Evolutionary conservation across 2,797 vertebrate genomes (phyloP).

Genomic region (Lagocephalus sceleratus): DNA sequence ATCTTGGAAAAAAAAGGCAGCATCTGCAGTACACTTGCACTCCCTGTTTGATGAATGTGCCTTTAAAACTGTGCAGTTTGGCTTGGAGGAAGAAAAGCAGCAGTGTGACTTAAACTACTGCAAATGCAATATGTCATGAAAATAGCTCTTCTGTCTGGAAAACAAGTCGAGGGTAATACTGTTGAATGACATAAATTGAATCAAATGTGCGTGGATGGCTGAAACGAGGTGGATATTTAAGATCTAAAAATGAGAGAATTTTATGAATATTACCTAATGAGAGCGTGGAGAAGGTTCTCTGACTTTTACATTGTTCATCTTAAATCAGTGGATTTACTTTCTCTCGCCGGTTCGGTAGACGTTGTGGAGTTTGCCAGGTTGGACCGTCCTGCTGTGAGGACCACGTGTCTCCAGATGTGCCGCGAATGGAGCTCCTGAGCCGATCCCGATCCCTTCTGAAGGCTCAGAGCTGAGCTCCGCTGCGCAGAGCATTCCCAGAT

Average conservation of each 20-base stretch:
- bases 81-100: slow-evolving; percentile 78
- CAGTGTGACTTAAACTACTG: slow-evolving; percentile 74
- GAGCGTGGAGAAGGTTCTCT: not conserved
- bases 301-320: slow-evolving; percentile 16
- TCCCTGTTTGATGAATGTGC: slow-evolving; percentile 83
- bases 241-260: slow-evolving; percentile 19
- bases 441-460: slow-evolving; percentile 55
- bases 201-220: slow-evolving; percentile 45
- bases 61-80: slow-evolving; percentile 81
- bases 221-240: slow-evolving; percentile 47
- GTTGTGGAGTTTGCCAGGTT: slow-evolving; percentile 36
- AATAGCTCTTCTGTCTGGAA: slow-evolving; percentile 75
- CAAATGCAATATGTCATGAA: slow-evolving; percentile 82
- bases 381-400: too few species aligned
- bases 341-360: too few species aligned
- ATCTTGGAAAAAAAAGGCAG: slow-evolving; percentile 75
- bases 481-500: slow-evolving; percentile 5
- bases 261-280: too few species aligned
- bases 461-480: slow-evolving; percentile 37
- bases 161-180: slow-evolving; percentile 69
- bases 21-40: slow-evolving; percentile 77
- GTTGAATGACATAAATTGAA: slow-evolving; percentile 34
- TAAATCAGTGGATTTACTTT: not conserved
- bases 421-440: slow-evolving; percentile 54
- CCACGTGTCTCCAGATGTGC: slow-evolving; percentile 75